Evolutionary conservation across 2,797 vertebrate genomes (phyloP).

Genomic region (Chlorospingus semifuscus): DNA sequence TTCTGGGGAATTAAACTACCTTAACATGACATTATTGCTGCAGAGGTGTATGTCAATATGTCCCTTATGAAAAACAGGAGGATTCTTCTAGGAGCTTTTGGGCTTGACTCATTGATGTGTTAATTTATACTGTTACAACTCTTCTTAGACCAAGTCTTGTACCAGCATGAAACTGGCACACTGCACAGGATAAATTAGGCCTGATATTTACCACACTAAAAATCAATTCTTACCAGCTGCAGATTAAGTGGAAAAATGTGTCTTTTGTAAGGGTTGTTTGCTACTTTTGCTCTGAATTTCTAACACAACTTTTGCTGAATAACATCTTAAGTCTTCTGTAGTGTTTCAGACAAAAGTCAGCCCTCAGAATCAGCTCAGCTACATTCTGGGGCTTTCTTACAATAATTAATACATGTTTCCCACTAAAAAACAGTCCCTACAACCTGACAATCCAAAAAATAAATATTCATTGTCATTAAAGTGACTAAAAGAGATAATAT

Average conservation of each 20-base stretch:
- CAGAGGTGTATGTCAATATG: neutral
- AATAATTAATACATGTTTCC: neutral
- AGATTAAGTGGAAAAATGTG: slow-evolving; percentile 6
- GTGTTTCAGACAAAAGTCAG: neutral
- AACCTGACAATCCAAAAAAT: neutral
- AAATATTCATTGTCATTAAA: neutral
- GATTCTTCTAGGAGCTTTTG: neutral
- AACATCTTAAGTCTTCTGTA: neutral
- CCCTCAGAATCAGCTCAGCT: neutral
- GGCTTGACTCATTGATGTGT: neutral
- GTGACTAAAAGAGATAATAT: neutral
- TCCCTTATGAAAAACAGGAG: neutral
- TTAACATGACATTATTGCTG: neutral
- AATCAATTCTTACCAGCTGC: neutral
- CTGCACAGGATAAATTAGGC: neutral
- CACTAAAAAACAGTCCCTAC: neutral
- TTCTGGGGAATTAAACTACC: neutral
- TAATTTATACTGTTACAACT: neutral
- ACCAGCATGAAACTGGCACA: neutral
- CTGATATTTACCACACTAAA: neutral
- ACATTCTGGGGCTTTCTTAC: neutral
- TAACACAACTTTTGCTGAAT: neutral
- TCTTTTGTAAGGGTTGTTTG: neutral
- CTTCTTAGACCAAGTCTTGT: neutral
- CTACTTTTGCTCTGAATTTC: neutral